Base-by-base conservation (phyloP, 2,113 vertebrate species). In the Notiomystis cincta region DNA sequence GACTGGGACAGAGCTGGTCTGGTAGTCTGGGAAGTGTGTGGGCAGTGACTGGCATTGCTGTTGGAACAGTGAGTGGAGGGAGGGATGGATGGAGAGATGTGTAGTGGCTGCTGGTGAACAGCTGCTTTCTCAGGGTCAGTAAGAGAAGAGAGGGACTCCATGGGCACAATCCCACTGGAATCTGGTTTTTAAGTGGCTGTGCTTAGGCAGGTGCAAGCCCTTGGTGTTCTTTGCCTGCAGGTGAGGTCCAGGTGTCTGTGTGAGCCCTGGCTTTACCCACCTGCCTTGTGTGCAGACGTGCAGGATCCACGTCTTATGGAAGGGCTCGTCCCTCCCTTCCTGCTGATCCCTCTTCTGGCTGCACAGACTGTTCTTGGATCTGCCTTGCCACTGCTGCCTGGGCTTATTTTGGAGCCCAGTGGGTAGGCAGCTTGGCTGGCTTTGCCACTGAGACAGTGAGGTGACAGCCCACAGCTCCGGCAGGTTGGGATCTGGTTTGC, bases 271-370 rank as follows among this genome's bases (percentile, higher is more conserved):
- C 1, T 48, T 67, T 73, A 20, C 33, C 10, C 35, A 20, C 25
- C 38, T 44, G 40, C 22, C 38, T 0, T 3, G 30, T 0, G 0
- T 2, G 13, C 0, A 0, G 44, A 58, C 56, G 18, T 33, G 28
- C 51, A 33, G 61, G 28, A n/a, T 62, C 66, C 0, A 0, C 6
- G 20, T 28, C 5, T 4, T 33, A 4, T 24, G 40, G 76, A 53
- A 77, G 21, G 45, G 33, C 47, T 79, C 16, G 27, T 61, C 58
- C 51, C 28, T 73, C 35, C 35, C n/a, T 37, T 71, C 56, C 70
- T 7, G 18, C 83, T 47, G 56, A 58, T 78, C 45, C 33, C 8
- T 75, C 60, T 78, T 40, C 65, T 94, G 70, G 57, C 86, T 89
- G 91, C 73, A 82, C 70, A 85, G 54, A 22, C 78, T 80, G 84